A percentile compares a stretch with the other conserved stretches of the same genome.
Conservation (phyloP, 2,888 invertebrate species). For the Heliconius ethilla region DNA sequence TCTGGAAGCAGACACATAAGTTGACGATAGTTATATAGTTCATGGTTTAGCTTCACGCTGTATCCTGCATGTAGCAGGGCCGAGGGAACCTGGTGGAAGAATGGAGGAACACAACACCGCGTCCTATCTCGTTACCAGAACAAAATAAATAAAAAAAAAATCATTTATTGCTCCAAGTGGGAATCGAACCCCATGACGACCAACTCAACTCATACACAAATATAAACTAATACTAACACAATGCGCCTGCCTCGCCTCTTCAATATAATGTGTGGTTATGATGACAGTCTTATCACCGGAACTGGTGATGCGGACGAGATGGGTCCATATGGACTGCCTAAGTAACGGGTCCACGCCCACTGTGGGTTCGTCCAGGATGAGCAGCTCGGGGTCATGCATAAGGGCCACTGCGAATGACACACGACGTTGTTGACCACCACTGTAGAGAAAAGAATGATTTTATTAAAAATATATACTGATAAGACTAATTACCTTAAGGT, state of each 20-base stretch:
- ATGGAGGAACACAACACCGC: no score
- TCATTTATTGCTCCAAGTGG: no score
- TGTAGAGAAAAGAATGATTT: conserved; percentile 54
- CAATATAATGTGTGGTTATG: conserved; percentile 93
- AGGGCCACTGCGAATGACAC: conserved; percentile 96
- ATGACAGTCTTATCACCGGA: conserved; percentile 94
- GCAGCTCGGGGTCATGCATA: conserved; percentile 94
- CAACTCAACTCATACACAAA: not conserved
- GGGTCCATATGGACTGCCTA: conserved; percentile 96
- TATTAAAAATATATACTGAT: not conserved
- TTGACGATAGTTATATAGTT: not conserved
- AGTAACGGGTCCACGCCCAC: conserved; percentile 96
- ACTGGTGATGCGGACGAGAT: conserved; percentile 94
- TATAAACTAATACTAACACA: conserved; percentile 82
- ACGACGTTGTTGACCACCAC: conserved; percentile 95
- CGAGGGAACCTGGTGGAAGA: no score
- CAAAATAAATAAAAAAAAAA: no score
- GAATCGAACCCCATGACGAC: no score
- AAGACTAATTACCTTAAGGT: no score
- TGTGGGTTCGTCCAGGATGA: conserved; percentile 96
- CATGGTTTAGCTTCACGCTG: no score
- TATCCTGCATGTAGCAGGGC: no score
- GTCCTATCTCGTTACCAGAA: no score
- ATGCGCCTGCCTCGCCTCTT: conserved; percentile 95
- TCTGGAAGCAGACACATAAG: conserved; percentile 78